Evolutionary conservation across 2,113 vertebrate genomes (phyloP).

Genomic region (Zosterops hypoxanthus): DNA sequence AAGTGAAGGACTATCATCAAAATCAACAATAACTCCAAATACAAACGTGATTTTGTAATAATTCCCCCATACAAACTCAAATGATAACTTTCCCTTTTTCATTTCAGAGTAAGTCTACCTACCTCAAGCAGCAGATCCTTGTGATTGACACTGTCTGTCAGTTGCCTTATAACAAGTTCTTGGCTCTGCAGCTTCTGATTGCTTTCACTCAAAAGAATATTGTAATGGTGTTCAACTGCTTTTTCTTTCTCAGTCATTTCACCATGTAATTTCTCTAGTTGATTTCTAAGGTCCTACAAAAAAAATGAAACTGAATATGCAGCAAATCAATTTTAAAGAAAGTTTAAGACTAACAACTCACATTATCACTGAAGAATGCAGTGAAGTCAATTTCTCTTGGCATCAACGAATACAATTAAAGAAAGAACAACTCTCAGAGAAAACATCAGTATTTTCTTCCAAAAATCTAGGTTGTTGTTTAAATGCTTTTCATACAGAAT

Average conservation of each 20-base stretch:
- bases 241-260: conserved; percentile 84
- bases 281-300: conserved; percentile 87
- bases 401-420: background rate
- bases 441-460: background rate
- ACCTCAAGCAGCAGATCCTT: conserved; percentile 89
- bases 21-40: conserved; percentile 19
- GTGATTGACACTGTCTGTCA: conserved; percentile 78
- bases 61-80: background rate
- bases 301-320: background rate
- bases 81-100: background rate
- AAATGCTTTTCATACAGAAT: background rate
- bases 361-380: background rate
- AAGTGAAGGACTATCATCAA: background rate
- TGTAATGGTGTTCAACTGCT: conserved; percentile 79
- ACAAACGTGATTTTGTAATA: background rate
- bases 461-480: background rate
- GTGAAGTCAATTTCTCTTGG: background rate
- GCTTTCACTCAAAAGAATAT: conserved; percentile 80
- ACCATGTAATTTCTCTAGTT: conserved; percentile 86
- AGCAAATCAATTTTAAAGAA: conserved; percentile 12
- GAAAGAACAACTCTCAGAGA: background rate
- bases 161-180: conserved; percentile 79
- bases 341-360: background rate
- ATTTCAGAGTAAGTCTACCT: background rate
- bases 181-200: conserved; percentile 80